phyloP scores from a whole-genome alignment of 2,113 vertebrate species.

The Dolichotis patagonum region DNA sequence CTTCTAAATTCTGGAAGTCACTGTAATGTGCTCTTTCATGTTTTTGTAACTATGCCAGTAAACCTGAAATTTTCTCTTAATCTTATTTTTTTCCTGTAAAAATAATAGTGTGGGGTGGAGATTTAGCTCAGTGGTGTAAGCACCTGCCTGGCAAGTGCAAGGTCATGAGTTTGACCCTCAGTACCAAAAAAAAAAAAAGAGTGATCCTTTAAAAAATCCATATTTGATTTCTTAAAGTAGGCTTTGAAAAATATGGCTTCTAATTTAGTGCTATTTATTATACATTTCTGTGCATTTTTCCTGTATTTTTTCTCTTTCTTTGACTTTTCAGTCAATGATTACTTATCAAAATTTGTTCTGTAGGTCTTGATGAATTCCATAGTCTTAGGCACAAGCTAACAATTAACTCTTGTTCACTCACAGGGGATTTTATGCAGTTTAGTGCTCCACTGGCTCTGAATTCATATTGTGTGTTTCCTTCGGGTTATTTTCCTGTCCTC shows the following conservation, averaged over 20 bases:
- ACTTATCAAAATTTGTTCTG: neutral
- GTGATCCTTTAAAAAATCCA: neutral
- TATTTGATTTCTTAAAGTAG: slow-evolving; percentile 3
- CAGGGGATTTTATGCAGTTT: neutral
- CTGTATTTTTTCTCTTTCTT: neutral
- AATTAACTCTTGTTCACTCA: no score
- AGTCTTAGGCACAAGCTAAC: neutral
- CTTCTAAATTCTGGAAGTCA: neutral
- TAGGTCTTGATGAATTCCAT: neutral
- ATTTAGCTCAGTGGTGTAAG: no score
- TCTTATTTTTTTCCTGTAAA: neutral
- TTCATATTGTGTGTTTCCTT: neutral
- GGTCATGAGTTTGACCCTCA: no score
- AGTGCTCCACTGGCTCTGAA: neutral
- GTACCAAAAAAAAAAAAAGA: no score
- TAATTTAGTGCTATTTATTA: neutral
- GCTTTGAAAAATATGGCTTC: neutral
- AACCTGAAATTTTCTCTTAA: neutral
- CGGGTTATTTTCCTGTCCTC: neutral
- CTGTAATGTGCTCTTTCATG: neutral
- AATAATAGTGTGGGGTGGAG: neutral
- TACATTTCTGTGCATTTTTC: neutral
- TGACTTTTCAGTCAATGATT: neutral
- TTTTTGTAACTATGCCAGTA: neutral
- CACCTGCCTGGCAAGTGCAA: no score